A percentile compares a stretch with the other conserved stretches of the same genome.
Evolutionary conservation across 2,888 invertebrate species (phyloP).

Genomic region (Rhingia campestris): DNA sequence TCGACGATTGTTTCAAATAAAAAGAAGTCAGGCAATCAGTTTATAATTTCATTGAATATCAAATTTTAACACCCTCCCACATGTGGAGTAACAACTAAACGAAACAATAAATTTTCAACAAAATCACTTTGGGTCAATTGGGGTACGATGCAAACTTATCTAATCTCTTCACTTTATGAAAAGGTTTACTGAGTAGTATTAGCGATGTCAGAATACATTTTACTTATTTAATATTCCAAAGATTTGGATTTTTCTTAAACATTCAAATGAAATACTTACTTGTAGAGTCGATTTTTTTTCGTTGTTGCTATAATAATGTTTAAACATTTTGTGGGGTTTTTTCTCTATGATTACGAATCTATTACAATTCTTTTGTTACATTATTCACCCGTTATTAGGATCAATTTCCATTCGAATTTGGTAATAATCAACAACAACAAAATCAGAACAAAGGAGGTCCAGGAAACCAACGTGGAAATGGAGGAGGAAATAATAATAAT

Average conservation of each 20-base stretch:
- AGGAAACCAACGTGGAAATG: constrained; percentile 78
- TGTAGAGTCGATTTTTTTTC: constrained; percentile 2
- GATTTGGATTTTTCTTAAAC: constrained; percentile 10
- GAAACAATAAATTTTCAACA: not conserved
- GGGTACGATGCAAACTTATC: not conserved
- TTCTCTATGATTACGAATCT: constrained; percentile 51
- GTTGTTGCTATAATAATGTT: constrained; percentile 31
- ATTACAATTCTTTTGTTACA: constrained; percentile 75
- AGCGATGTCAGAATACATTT: constrained; percentile 56
- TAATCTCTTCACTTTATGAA: constrained; percentile 24
- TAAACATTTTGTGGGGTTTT: constrained; percentile 44
- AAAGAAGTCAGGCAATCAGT: too few relatives aligned
- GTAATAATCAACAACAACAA: constrained; percentile 81
- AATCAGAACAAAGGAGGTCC: constrained; percentile 79
- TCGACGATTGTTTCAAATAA: too few relatives aligned
- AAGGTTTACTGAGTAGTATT: constrained; percentile 62
- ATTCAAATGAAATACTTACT: not conserved
- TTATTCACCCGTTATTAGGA: constrained; percentile 80
- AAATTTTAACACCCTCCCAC: too few relatives aligned
- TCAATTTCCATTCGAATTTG: constrained; percentile 82
- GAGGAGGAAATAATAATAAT: constrained; percentile 77
- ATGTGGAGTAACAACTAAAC: too few relatives aligned
- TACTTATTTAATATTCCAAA: constrained; percentile 8
- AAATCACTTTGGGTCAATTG: constrained; percentile 14
- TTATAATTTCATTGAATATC: too few relatives aligned